phyloP scores from a whole-genome alignment of 1,140 invertebrate species.

The Homalodisca vitripennis region DNA sequence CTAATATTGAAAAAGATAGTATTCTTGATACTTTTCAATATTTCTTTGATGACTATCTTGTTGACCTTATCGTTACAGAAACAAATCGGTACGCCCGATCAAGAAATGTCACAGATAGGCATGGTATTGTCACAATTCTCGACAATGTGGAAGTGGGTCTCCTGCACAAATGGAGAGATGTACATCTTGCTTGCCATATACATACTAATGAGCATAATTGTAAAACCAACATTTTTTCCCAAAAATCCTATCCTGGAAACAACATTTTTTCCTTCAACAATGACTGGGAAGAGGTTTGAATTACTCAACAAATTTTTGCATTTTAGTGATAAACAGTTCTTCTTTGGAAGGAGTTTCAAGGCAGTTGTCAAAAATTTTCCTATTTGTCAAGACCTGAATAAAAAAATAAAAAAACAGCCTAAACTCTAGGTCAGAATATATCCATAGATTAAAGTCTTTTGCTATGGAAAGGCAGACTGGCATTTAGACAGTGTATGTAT shows the following conservation, averaged over 20 bases:
- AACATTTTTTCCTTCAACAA: not conserved
- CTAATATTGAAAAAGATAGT: too few species aligned
- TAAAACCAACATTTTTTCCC: slow-evolving; percentile 3
- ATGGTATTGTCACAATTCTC: not conserved
- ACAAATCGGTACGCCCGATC: slow-evolving; percentile 1
- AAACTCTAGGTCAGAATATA: slow-evolving; percentile 39
- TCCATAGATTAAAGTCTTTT: slow-evolving; percentile 45
- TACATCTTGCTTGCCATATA: not conserved
- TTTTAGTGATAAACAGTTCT: slow-evolving; percentile 14
- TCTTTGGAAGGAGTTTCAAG: not conserved
- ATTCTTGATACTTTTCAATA: not conserved
- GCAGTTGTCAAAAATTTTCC: slow-evolving; percentile 1
- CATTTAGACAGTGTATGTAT: slow-evolving; percentile 46
- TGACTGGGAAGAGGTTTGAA: slow-evolving; percentile 4
- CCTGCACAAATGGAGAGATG: not conserved
- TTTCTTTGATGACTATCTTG: slow-evolving; percentile 10
- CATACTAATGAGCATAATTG: slow-evolving; percentile 1
- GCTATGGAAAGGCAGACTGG: slow-evolving; percentile 44
- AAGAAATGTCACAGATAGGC: not conserved
- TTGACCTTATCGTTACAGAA: not conserved
- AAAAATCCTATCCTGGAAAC: not conserved
- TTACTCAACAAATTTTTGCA: not conserved
- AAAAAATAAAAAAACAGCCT: slow-evolving; percentile 33
- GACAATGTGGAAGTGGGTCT: not conserved
- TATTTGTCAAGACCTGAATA: slow-evolving; percentile 4